phyloP scores from a whole-genome alignment of 2,888 invertebrate species.

The Scaptomyza caliginosa region DNA sequence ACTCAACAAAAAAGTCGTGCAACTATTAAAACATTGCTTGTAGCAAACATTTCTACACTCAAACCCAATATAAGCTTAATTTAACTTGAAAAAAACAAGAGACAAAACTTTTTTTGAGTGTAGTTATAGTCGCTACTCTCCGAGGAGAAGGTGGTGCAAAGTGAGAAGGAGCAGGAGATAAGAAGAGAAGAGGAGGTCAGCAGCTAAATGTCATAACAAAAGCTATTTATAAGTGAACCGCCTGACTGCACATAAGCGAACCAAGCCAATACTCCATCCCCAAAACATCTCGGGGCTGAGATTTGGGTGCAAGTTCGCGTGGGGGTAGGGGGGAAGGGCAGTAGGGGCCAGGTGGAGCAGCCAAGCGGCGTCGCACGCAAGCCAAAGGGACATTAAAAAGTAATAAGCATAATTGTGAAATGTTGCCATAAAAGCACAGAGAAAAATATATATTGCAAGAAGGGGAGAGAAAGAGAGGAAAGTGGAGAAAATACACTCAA shows the following conservation, averaged over 20 bases:
- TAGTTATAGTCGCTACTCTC: background rate
- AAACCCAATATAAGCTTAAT: no score
- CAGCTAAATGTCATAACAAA: slow-evolving; percentile 75
- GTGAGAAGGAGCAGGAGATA: no score
- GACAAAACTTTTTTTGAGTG: background rate
- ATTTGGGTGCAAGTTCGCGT: slow-evolving; percentile 4
- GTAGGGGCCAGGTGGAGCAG: slow-evolving; percentile 21
- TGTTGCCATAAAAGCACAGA: slow-evolving; percentile 34
- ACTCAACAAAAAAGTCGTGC: background rate
- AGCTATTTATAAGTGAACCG: slow-evolving; percentile 65
- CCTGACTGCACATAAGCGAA: slow-evolving; percentile 51
- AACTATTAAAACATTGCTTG: background rate
- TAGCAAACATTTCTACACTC: background rate
- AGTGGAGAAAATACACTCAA: slow-evolving; percentile 21
- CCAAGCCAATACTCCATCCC: no score
- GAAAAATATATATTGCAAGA: background rate
- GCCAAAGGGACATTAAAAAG: slow-evolving; percentile 65
- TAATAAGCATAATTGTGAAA: slow-evolving; percentile 76
- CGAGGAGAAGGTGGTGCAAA: no score
- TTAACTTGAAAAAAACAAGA: no score
- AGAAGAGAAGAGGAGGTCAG: slow-evolving; percentile 43
- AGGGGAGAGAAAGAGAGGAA: background rate
- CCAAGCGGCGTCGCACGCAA: slow-evolving; percentile 29
- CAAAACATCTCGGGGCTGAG: background rate
- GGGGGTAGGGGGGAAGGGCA: background rate